Evolutionary conservation across 1,140 invertebrate species (phyloP).

Genomic region (Philopotamus ludificatus): DNA sequence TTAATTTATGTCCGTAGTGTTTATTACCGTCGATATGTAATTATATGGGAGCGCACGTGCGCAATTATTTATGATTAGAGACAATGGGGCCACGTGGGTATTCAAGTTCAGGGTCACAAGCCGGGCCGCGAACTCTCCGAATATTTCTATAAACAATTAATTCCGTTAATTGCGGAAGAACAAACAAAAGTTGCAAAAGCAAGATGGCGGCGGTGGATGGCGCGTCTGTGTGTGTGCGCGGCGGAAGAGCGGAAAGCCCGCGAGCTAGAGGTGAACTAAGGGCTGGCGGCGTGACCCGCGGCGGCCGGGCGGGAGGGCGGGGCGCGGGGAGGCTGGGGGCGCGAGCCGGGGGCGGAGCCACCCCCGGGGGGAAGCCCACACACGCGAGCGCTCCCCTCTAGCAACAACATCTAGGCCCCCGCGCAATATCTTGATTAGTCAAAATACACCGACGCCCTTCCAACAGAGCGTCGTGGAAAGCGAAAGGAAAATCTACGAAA

Average conservation of each 20-base stretch:
- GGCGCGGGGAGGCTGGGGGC: too few species aligned
- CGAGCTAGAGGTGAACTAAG: slow-evolving; percentile 2
- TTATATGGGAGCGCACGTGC: not conserved
- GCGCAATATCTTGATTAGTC: too few species aligned
- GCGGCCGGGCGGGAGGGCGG: not conserved
- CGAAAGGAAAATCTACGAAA: too few species aligned
- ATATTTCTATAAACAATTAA: not conserved
- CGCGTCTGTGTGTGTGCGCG: not conserved
- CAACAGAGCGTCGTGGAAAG: too few species aligned
- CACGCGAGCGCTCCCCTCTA: too few species aligned
- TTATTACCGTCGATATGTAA: not conserved
- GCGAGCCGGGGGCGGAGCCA: too few species aligned
- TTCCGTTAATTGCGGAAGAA: slow-evolving; percentile 1
- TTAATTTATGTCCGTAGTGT: not conserved
- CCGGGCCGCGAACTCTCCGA: not conserved
- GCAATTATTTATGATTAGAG: too few species aligned
- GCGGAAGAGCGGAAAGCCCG: not conserved
- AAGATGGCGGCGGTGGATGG: slow-evolving; percentile 5
- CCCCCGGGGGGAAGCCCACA: too few species aligned
- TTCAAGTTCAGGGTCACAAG: not conserved
- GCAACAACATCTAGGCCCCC: too few species aligned
- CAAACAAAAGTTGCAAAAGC: slow-evolving; percentile 1
- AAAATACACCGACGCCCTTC: too few species aligned
- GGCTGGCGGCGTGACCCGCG: slow-evolving; percentile 6
- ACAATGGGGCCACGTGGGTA: not conserved